Conservation (phyloP, 2,113 vertebrate species). For the Echinops telfairi region DNA sequence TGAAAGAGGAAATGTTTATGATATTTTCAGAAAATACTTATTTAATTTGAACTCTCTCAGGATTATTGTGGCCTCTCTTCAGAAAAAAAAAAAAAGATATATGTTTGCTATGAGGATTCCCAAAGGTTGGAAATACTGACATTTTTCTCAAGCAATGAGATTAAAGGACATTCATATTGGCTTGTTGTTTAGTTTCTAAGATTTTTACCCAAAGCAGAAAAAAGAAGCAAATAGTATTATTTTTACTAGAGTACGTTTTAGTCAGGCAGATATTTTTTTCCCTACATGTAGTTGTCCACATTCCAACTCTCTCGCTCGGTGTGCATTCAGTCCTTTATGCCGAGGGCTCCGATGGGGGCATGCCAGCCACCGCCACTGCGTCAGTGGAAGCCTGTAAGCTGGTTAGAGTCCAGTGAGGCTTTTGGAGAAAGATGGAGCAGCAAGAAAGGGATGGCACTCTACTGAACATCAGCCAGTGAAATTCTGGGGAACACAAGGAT, state of each 20-base stretch:
- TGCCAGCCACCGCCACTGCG: too few relatives aligned
- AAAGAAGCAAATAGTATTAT: not conserved
- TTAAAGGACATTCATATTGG: not conserved
- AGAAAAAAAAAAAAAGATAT: not conserved
- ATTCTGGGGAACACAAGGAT: too few relatives aligned
- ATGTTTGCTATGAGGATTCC: too few relatives aligned
- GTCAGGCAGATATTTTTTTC: not conserved
- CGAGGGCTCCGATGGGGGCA: not conserved
- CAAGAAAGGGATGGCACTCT: not conserved
- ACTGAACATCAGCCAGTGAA: not conserved
- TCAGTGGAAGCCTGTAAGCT: not conserved
- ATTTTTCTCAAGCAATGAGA: too few relatives aligned
- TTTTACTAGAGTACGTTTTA: not conserved
- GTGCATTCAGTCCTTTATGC: not conserved
- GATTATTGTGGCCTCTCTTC: not conserved
- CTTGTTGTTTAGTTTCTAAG: not conserved
- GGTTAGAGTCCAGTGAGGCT: too few relatives aligned
- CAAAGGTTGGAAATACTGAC: too few relatives aligned
- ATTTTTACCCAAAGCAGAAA: not conserved
- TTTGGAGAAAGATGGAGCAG: not conserved
- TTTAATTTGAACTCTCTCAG: not conserved
- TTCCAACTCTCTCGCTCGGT: too few relatives aligned
- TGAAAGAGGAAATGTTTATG: constrained; percentile 17
- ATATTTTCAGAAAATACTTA: not conserved
- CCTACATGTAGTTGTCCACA: not conserved